phyloP scores from a whole-genome alignment of 2,888 invertebrate genomes.

The Hemaris fuciformis region DNA sequence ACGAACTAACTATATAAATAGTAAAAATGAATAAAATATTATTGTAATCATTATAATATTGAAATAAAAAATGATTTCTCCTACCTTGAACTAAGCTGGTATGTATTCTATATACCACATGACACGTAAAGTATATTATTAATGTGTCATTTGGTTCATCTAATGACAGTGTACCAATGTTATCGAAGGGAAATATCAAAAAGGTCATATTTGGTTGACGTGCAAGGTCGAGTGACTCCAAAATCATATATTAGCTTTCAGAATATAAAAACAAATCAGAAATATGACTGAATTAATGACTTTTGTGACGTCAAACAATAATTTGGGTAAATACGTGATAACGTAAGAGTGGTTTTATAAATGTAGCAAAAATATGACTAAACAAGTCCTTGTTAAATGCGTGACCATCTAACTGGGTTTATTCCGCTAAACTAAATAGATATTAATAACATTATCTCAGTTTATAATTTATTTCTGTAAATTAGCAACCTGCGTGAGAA shows the following conservation, averaged over 20 bases:
- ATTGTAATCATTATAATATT: not conserved
- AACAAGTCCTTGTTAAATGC: not conserved
- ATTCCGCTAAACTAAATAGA: not conserved
- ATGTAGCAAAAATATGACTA: not conserved
- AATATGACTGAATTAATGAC: not conserved
- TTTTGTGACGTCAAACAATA: conserved; percentile 4
- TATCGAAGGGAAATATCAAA: conserved; percentile 29
- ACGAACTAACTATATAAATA: not conserved
- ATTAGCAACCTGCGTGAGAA: not conserved
- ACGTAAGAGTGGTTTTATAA: not conserved
- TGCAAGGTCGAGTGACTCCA: conserved; percentile 29
- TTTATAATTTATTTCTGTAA: not conserved
- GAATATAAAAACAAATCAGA: conserved; percentile 9
- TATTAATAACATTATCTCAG: not conserved
- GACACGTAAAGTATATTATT: conserved; percentile 27
- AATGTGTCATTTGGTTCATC: conserved; percentile 35
- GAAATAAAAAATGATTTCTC: not conserved
- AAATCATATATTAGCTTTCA: conserved; percentile 34
- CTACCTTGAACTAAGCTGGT: not conserved
- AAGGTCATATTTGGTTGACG: conserved; percentile 30
- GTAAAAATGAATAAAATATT: not conserved
- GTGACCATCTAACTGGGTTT: not conserved
- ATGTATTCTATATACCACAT: not conserved
- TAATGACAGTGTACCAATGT: conserved; percentile 43
- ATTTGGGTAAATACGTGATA: not conserved